Base-by-base conservation (phyloP, 2,888 invertebrate species). In the Tenthredo notha region DNA sequence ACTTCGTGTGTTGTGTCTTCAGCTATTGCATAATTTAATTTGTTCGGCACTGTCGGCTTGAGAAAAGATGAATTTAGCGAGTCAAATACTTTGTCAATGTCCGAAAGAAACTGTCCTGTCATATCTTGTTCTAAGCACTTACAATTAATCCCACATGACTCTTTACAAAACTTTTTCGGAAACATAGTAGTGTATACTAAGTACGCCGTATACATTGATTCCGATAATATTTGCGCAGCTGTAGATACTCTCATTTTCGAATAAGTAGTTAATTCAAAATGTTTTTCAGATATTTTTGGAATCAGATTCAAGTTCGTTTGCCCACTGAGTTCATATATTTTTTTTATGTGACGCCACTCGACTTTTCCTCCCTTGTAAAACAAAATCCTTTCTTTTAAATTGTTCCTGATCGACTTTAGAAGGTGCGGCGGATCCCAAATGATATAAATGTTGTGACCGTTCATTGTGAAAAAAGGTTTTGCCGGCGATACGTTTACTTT, bases 11-110 rank as follows among this genome's bases (percentile, higher is more conserved):
- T 25, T 47, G 47, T 75, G 10, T 21, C 25, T 43, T 43, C 75
- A 47, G 75, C 43, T 15, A 75, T 75, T 21, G 75, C 75, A 75
- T 75, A 75, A 47, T 75, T 75, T 21, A 75, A 75, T 75, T 75
- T 75, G 33, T 75, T 43, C 25, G 75, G 75, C 47, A 75, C 75
- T 12, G 75, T 75, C 18, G 10, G 21, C 1, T 7, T 47, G 12
- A 47, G 21, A 9, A 75, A 29, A 21, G 75, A 75, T 1, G 47
- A 47, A 75, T 75, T 75, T 5, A 75, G 6, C 25, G 75, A 15
- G 50, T 75, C 75, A 43, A 75, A 75, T 25, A 75, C 9, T 75
- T 75, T 75, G 75, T 75, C 75, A 5, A 75, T 75, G 50, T 75
- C 75, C 5, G n/a, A 50, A 29, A 75, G 43, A 47, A 75, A 75